Evolutionary conservation across 2,888 invertebrate genomes (phyloP).

Genomic region (Smittia sp.): DNA sequence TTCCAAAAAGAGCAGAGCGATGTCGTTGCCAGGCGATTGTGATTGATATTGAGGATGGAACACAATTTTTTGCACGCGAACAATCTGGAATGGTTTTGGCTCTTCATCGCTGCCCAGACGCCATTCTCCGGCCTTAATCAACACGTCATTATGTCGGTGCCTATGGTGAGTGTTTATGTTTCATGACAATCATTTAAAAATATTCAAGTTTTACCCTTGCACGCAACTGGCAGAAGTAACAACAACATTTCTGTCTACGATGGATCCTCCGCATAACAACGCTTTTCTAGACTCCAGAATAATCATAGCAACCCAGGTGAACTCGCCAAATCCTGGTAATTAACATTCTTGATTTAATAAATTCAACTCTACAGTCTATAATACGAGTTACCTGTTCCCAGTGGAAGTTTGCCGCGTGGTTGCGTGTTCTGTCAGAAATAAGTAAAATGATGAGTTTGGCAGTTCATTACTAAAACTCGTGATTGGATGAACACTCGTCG

Average conservation of each 20-base stretch:
- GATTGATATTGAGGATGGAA: conserved; percentile 68
- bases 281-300: conserved; percentile 68
- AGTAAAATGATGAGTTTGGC: too few species aligned
- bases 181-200: conserved; percentile 35
- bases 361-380: too few species aligned
- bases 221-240: conserved; percentile 78
- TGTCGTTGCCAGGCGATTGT: conserved; percentile 63
- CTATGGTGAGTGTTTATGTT: conserved; percentile 51
- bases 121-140: conserved; percentile 81
- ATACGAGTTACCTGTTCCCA: too few species aligned
- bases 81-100: conserved; percentile 74
- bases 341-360: too few species aligned
- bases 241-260: conserved; percentile 70
- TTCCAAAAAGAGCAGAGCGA: conserved; percentile 67
- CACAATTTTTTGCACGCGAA: conserved; percentile 66
- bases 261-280: conserved; percentile 75
- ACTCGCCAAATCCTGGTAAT: conserved; percentile 79
- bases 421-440: conserved; percentile 49
- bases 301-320: conserved; percentile 79
- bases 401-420: conserved; percentile 54
- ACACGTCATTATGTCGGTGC: conserved; percentile 62
- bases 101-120: conserved; percentile 77
- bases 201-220: conserved; percentile 61
- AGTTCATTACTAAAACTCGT: too few species aligned
- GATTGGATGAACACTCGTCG: too few species aligned